These are phyloP conservation scores for Apamea anceps DNA, from an alignment of 2,888 invertebrate species.

Conservation along the genomic window DNA sequence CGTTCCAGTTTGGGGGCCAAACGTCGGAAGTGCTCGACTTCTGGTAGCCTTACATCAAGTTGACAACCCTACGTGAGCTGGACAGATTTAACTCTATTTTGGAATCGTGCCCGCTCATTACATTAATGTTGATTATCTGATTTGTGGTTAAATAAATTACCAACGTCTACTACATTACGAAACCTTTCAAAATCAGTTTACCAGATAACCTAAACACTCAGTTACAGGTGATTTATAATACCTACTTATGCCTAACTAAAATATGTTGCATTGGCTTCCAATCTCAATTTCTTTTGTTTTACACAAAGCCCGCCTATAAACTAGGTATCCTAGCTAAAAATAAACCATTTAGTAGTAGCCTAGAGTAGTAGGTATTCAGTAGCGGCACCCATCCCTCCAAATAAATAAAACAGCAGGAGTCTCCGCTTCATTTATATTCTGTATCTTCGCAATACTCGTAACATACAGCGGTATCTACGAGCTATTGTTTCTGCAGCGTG, in stretches of 20 bases:
- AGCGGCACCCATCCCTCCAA: conserved; percentile 32
- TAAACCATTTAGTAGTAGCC: conserved; percentile 21
- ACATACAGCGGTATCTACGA: conserved; percentile 33
- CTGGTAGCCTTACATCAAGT: neutral
- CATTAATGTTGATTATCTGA: conserved; percentile 4
- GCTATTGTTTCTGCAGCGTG: conserved; percentile 45
- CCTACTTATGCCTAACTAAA: neutral
- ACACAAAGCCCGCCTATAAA: neutral
- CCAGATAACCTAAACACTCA: neutral
- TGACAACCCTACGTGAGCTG: neutral
- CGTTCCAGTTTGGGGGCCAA: no score
- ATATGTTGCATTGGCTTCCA: neutral
- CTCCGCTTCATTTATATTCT: conserved; percentile 44
- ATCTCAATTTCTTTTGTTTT: conserved; percentile 11
- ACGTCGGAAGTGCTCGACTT: no score
- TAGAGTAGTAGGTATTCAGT: conserved; percentile 1
- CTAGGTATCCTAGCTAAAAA: neutral
- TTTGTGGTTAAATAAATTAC: conserved; percentile 29
- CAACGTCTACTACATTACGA: conserved; percentile 4
- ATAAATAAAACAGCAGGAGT: conserved; percentile 59
- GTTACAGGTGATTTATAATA: neutral
- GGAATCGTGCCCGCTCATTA: conserved; percentile 35
- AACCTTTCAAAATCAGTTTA: conserved; percentile 15
- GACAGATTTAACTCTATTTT: conserved; percentile 17
- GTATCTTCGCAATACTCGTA: conserved; percentile 35